Evolutionary conservation across 2,797 vertebrate genomes (phyloP), one percentile per base, ranked within the genome.

Genomic region (Lutjanus argentimaculatus): DNA sequence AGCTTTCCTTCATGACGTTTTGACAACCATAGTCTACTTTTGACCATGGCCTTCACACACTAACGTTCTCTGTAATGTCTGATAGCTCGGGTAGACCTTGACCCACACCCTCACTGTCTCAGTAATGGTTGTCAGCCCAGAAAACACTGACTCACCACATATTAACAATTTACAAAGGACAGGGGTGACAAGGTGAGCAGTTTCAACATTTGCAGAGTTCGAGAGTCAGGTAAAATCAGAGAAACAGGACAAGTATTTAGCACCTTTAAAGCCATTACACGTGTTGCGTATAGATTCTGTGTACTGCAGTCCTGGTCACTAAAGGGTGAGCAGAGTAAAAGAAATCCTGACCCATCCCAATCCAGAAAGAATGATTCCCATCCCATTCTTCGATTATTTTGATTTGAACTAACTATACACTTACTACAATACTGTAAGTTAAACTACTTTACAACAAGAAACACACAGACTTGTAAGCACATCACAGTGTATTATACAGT

Each of bases 31-130:
- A 14, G 30, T 46, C n/a, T 30, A 65, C 21, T 68, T 67, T 43
- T 61, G 42, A 69, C 67, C 49, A 10, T 64, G 48, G 67, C 57
- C 53, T 55, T 69, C 36, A 16, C 57, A 43, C 72, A 62, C 30
- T 62, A 12, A n/a, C 17, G 8, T 12, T 7, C 14, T 16, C 6
- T 42, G 45, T 2, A 53, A 67, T 53, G 30, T 52, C 52, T 68
- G 19, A 43, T 43, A n/a, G 16, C 55, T 16, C 21, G 1, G 11
- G 7, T 14, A 70, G 19, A 72, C 62, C 8, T 21, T 71, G 1
- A 21, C 6, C 42, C 11, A 46, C 63, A 15, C 8, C 17, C 52
- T 65, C 21, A 43, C 51, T 12, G 16, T 72, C 43, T 75, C 64
- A 43, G n/a, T 19, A 42, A 75, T 36, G 22, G 55, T 40, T 55